Percentiles rank a stretch among this genome's conserved stretches.
These are phyloP conservation scores for Drosophila meridiana DNA, from an alignment of 2,888 invertebrate species.

Conservation along the genomic window DNA sequence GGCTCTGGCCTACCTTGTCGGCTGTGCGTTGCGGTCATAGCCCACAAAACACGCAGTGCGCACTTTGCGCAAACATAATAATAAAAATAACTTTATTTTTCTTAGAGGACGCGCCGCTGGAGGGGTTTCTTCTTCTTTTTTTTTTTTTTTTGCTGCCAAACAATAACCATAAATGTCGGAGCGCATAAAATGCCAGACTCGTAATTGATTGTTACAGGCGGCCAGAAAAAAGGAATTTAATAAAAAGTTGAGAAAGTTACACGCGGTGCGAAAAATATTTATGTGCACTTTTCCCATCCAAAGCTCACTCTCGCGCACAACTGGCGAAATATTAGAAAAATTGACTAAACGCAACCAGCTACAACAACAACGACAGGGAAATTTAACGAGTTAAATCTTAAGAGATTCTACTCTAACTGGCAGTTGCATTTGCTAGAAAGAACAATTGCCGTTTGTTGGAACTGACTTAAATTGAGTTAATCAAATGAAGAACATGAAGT, in stretches of 20 bases:
- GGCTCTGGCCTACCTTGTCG: slow-evolving; percentile 51
- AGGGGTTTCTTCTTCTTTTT: not conserved
- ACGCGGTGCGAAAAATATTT: slow-evolving; percentile 68
- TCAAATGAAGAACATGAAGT: slow-evolving; percentile 5
- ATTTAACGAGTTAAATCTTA: slow-evolving; percentile 16
- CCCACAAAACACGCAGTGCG: slow-evolving; percentile 38
- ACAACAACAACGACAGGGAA: too few relatives aligned
- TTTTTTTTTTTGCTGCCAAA: slow-evolving; percentile 53
- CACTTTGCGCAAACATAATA: slow-evolving; percentile 68
- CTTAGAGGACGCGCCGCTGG: not conserved
- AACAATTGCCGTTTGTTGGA: not conserved
- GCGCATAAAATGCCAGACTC: slow-evolving; percentile 67
- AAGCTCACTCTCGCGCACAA: slow-evolving; percentile 17
- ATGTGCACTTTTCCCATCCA: slow-evolving; percentile 40
- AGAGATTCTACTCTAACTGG: slow-evolving; percentile 11
- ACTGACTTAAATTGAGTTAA: not conserved
- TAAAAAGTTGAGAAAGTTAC: slow-evolving; percentile 75
- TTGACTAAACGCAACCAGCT: slow-evolving; percentile 8
- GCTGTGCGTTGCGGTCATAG: slow-evolving; percentile 37
- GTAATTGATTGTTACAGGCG: slow-evolving; percentile 71
- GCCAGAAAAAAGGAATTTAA: slow-evolving; percentile 64
- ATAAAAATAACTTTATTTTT: slow-evolving; percentile 75
- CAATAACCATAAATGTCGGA: slow-evolving; percentile 80
- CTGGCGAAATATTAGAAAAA: slow-evolving; percentile 14
- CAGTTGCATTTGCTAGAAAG: not conserved